These are phyloP conservation scores for Pachyrhynchus sulphureomaculatus DNA, from an alignment of 1,140 invertebrate genomes.

Conservation along the genomic window DNA sequence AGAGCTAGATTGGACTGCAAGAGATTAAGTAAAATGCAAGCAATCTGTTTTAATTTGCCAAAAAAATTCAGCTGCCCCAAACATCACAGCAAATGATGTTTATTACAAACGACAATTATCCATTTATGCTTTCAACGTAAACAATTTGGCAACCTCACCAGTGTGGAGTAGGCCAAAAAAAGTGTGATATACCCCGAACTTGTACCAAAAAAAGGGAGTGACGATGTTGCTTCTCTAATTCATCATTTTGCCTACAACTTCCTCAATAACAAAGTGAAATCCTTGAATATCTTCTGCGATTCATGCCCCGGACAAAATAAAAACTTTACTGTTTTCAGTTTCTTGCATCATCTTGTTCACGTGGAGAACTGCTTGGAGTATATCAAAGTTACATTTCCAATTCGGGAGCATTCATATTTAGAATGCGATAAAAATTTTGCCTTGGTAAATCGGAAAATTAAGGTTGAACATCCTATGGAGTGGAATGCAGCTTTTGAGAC, in stretches of 20 bases:
- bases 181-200: neutral
- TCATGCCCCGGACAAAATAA: too few species aligned
- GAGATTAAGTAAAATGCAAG: too few species aligned
- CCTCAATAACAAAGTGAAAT: neutral
- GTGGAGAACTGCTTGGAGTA: too few species aligned
- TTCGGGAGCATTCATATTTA: too few species aligned
- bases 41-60: conserved; percentile 12
- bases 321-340: too few species aligned
- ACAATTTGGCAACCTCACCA: neutral
- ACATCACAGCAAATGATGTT: conserved; percentile 22
- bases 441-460: too few species aligned
- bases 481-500: too few species aligned
- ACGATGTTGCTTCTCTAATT: neutral
- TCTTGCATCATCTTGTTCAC: too few species aligned
- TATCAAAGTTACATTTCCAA: too few species aligned
- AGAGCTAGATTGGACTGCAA: neutral
- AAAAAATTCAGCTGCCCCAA: conserved; percentile 11
- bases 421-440: too few species aligned
- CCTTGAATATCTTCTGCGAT: neutral
- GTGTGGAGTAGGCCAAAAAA: too few species aligned
- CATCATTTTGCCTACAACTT: neutral
- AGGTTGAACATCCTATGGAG: too few species aligned
- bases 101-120: conserved; percentile 14
- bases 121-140: conserved; percentile 6
- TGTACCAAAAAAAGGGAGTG: neutral